A percentile compares a stretch with the other conserved stretches of the same genome.
These are phyloP conservation scores for Heliconius charithonia DNA, from an alignment of 2,888 invertebrate species.

Conservation along the genomic window DNA sequence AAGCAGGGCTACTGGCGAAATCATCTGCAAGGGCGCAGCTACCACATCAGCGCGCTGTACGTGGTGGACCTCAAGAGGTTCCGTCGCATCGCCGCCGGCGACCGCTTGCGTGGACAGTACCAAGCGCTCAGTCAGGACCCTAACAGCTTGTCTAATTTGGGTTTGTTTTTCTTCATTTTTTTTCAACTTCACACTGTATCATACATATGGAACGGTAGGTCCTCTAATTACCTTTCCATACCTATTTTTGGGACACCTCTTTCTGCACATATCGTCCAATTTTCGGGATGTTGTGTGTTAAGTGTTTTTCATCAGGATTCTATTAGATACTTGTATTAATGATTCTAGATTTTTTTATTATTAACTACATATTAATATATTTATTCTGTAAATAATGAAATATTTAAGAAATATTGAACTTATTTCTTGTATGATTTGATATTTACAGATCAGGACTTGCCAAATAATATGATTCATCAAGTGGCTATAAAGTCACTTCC, in stretches of 20 bases:
- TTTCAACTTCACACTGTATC: background rate
- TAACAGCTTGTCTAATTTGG: conserved; percentile 97
- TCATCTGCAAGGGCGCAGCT: conserved; percentile 96
- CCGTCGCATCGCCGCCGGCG: conserved; percentile 98
- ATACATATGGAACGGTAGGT: too few species aligned
- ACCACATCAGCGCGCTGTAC: conserved; percentile 98
- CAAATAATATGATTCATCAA: conserved; percentile 99
- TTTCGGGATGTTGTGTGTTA: too few species aligned
- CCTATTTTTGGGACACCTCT: too few species aligned
- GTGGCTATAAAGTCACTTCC: conserved; percentile 98
- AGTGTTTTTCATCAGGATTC: too few species aligned
- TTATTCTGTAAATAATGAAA: background rate
- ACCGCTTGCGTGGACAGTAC: conserved; percentile 98
- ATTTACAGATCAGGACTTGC: conserved; percentile 92
- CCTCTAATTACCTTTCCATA: too few species aligned
- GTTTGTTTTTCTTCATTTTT: conserved; percentile 79
- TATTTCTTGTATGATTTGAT: conserved; percentile 27
- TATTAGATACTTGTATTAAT: too few species aligned
- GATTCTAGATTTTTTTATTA: too few species aligned
- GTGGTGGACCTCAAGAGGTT: conserved; percentile 98
- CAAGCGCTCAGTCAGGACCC: conserved; percentile 99
- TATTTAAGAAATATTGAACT: background rate
- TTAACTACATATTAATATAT: too few species aligned
- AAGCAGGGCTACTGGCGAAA: conserved; percentile 99
- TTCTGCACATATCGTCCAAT: too few species aligned